Evolutionary conservation across 2,888 invertebrate genomes (phyloP).

Genomic region (Eurytoma californica): DNA sequence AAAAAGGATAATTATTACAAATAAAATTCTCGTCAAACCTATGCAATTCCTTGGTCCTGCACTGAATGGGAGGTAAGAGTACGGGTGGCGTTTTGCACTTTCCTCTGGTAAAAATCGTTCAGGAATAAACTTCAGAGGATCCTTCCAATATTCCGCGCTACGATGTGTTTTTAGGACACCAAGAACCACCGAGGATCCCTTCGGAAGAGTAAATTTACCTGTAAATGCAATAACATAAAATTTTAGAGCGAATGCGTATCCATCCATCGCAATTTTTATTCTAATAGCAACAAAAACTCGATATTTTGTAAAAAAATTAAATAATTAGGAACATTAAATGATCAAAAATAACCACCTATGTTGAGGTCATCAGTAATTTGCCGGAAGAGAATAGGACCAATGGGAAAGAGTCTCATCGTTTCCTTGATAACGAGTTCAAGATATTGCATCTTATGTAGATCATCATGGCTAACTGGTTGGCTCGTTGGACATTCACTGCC

Average conservation of each 20-base stretch:
- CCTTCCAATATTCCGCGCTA: conserved; percentile 59
- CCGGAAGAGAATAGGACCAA: conserved; percentile 77
- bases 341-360: conserved; percentile 70
- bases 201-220: conserved; percentile 59
- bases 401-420: conserved; percentile 78
- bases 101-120: conserved; percentile 65
- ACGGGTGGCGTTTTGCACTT: conserved; percentile 62
- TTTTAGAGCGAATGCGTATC: not conserved
- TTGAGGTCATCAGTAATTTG: conserved; percentile 75
- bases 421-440: conserved; percentile 79
- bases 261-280: too few relatives aligned
- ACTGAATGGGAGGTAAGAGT: conserved; percentile 62
- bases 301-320: too few relatives aligned
- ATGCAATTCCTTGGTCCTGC: conserved; percentile 64
- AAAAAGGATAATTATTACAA: not conserved
- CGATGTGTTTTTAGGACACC: conserved; percentile 60
- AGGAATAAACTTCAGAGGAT: conserved; percentile 64
- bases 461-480: conserved; percentile 73
- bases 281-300: too few relatives aligned
- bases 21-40: conserved; percentile 50
- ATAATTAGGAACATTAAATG: not conserved
- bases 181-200: conserved; percentile 59
- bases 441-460: conserved; percentile 77
- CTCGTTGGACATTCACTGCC: conserved; percentile 72
- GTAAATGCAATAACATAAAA: not conserved